These are phyloP conservation scores for Poeciliopsis occidentalis DNA, from an alignment of 2,113 vertebrate species.

Conservation along the genomic window DNA sequence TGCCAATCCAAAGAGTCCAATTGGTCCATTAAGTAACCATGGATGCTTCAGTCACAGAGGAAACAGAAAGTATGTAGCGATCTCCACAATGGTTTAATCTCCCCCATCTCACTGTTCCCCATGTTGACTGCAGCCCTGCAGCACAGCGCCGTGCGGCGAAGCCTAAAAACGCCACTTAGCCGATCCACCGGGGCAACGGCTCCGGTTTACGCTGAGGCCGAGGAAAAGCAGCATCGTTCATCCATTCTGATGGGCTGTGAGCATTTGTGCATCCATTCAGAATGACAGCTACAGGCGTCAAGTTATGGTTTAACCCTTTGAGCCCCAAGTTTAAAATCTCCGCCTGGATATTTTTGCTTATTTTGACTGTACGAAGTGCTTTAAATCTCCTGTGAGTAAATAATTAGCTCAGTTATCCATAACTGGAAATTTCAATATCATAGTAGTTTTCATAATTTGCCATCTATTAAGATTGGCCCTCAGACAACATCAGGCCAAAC, in stretches of 20 bases:
- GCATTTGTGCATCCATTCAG: conserved; percentile 56
- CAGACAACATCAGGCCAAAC: no score
- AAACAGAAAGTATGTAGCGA: conserved; percentile 41
- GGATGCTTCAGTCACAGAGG: conserved; percentile 41
- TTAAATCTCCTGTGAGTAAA: no score
- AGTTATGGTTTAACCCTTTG: not conserved
- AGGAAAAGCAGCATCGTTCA: conserved; percentile 48
- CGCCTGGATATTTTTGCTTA: no score
- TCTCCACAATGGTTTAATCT: conserved; percentile 54
- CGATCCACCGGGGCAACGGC: conserved; percentile 63
- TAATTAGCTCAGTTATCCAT: no score
- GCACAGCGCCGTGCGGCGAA: conserved; percentile 49
- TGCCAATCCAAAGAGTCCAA: conserved; percentile 66
- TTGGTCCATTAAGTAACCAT: conserved; percentile 52
- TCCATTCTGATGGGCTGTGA: conserved; percentile 59
- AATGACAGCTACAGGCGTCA: conserved; percentile 4
- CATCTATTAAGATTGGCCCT: no score
- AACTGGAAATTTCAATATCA: no score
- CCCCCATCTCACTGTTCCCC: conserved; percentile 36
- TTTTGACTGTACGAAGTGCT: no score
- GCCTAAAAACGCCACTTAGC: conserved; percentile 66
- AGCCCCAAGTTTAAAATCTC: no score
- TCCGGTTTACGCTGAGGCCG: conserved; percentile 52
- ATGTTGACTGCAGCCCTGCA: conserved; percentile 52
- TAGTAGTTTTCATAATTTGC: no score